Percentiles rank a stretch among this genome's conserved stretches.
phyloP scores from a whole-genome alignment of 2,113 vertebrate genomes.

The Ardeotis arabs region DNA sequence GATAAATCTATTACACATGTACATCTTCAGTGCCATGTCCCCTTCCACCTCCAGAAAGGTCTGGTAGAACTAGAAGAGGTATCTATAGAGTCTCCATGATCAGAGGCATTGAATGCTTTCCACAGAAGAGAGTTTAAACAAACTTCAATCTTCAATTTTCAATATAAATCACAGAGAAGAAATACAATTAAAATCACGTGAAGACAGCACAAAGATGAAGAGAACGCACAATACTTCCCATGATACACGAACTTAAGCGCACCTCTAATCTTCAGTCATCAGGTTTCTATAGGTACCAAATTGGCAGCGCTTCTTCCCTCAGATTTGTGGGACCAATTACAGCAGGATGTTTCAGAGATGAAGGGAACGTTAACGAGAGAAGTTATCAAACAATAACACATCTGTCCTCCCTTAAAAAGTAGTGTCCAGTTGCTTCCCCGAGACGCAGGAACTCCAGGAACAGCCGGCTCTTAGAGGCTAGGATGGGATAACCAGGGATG shows the following conservation, averaged over 20 bases:
- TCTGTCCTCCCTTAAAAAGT: not conserved
- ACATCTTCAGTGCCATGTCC: not conserved
- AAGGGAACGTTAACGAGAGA: not conserved
- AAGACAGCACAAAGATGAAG: rapidly evolving
- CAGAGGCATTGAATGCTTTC: not conserved
- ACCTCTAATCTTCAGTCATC: not conserved
- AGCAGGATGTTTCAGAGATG: not conserved
- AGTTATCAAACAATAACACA: not conserved
- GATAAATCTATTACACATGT: not conserved
- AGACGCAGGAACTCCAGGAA: not conserved
- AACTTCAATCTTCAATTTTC: not conserved
- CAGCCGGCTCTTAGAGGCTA: not conserved
- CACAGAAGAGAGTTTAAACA: not conserved
- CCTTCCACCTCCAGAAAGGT: not conserved
- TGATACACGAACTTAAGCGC: not conserved
- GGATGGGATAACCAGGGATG: not conserved
- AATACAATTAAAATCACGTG: rapidly evolving
- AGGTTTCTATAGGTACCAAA: not conserved
- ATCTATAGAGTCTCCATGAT: not conserved
- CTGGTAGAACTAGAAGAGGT: not conserved
- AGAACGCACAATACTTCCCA: not conserved
- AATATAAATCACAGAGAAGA: not conserved
- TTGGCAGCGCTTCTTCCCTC: not conserved
- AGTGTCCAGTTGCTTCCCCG: not conserved
- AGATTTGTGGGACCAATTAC: not conserved